Percentiles rank a stretch among this genome's conserved stretches.
Conservation (phyloP, 2,113 vertebrate species). For the Gnathonemus echidnorhynchus region DNA sequence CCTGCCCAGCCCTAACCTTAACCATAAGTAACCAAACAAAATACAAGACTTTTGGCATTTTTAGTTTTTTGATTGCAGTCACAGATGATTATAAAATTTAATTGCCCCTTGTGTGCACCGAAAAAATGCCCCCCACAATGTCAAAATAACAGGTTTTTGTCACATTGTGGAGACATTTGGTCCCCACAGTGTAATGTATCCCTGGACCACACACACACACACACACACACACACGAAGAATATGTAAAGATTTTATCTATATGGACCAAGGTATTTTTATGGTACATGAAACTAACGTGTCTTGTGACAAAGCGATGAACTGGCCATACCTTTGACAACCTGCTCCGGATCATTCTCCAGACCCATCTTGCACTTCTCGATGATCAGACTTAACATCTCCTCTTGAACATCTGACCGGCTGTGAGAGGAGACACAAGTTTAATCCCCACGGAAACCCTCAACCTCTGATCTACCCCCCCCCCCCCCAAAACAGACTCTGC, state of each 20-base stretch:
- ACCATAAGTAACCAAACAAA: too few relatives aligned
- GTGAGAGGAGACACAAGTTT: slow-evolving; percentile 28
- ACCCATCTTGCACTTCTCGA: slow-evolving; percentile 68
- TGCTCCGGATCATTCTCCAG: slow-evolving; percentile 73
- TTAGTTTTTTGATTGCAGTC: too few relatives aligned
- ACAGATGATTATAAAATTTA: too few relatives aligned
- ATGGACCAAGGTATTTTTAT: neutral
- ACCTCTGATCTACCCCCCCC: slow-evolving; percentile 18
- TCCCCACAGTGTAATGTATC: neutral
- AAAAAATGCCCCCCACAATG: too few relatives aligned
- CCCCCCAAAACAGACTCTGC: slow-evolving; percentile 25
- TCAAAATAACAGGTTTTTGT: neutral
- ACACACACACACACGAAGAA: neutral
- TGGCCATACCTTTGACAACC: slow-evolving; percentile 77
- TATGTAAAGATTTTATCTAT: neutral
- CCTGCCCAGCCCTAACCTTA: too few relatives aligned
- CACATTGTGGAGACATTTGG: neutral
- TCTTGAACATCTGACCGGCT: slow-evolving; percentile 68
- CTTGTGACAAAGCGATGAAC: neutral
- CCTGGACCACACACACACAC: neutral
- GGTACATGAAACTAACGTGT: neutral
- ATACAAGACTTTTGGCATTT: too few relatives aligned
- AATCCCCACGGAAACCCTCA: slow-evolving; percentile 28
- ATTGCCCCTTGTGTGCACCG: too few relatives aligned
- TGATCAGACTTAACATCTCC: slow-evolving; percentile 82